These are phyloP conservation scores for Epinephelus moara DNA, from an alignment of 2,113 vertebrate species.

Conservation along the genomic window DNA sequence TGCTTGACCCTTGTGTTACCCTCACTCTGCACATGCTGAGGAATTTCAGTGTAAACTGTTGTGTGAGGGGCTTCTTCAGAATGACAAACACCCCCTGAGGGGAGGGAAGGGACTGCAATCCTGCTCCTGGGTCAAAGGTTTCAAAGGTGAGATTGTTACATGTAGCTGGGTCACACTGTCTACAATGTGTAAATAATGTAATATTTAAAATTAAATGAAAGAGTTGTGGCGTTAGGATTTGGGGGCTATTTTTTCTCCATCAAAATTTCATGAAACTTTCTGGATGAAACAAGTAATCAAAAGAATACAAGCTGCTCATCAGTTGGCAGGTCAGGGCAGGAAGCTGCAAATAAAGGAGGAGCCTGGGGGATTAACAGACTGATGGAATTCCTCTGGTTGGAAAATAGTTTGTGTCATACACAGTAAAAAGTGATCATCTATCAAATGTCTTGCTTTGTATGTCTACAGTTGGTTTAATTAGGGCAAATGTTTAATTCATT, in stretches of 20 bases:
- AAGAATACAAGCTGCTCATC: neutral
- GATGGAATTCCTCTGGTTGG: slow-evolving; percentile 3
- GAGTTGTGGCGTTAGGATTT: neutral
- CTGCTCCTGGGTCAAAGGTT: neutral
- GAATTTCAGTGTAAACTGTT: slow-evolving; percentile 70
- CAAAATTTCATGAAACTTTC: slow-evolving; percentile 18
- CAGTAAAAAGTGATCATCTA: no score
- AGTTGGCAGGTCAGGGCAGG: slow-evolving; percentile 24
- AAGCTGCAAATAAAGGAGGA: slow-evolving; percentile 1
- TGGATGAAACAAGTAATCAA: neutral
- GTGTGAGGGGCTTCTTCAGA: neutral
- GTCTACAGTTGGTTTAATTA: neutral
- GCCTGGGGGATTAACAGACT: neutral
- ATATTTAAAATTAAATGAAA: neutral
- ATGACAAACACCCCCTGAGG: slow-evolving; percentile 31
- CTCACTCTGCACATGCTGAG: slow-evolving; percentile 38
- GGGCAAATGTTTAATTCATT: neutral
- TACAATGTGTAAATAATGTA: neutral
- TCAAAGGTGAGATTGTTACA: neutral
- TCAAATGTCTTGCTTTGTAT: neutral
- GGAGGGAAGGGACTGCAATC: neutral
- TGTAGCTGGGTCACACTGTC: neutral
- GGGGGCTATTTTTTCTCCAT: neutral
- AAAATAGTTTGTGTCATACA: slow-evolving; percentile 5
- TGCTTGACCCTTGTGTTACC: slow-evolving; percentile 33